Conservation (phyloP, 2,888 invertebrate species). For the Cataglyphis albicans region DNA sequence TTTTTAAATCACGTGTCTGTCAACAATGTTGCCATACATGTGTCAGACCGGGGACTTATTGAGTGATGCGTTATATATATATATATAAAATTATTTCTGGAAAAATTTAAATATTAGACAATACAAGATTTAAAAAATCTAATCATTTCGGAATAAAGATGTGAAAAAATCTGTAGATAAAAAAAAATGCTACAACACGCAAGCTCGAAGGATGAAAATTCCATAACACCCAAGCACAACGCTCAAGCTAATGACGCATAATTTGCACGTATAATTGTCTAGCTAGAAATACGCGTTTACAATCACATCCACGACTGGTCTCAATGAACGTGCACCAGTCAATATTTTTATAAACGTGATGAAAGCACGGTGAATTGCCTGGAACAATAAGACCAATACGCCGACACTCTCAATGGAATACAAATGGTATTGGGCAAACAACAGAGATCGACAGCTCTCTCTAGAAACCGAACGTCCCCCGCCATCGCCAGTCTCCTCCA, state of each 20-base stretch:
- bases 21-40: too few species aligned
- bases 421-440: slow-evolving; percentile 47
- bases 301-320: background rate
- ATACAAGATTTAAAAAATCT: background rate
- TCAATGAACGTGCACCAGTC: slow-evolving; percentile 18
- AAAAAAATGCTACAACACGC: background rate
- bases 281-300: background rate
- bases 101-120: background rate
- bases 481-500: slow-evolving; percentile 18
- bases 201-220: background rate
- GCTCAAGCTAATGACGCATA: background rate
- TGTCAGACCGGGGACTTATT: too few species aligned
- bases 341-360: slow-evolving; percentile 45
- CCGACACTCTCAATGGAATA: slow-evolving; percentile 54
- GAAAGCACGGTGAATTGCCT: slow-evolving; percentile 41
- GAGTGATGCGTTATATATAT: too few species aligned
- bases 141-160: background rate
- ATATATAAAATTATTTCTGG: too few species aligned
- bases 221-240: background rate
- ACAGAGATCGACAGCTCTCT: slow-evolving; percentile 49
- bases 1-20: too few species aligned
- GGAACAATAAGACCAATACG: slow-evolving; percentile 55
- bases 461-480: slow-evolving; percentile 34
- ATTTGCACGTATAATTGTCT: background rate
- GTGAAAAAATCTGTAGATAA: background rate